A percentile compares a stretch with the other conserved stretches of the same genome.
Conservation (phyloP, 2,888 invertebrate genomes). For the Neoascia interrupta region DNA sequence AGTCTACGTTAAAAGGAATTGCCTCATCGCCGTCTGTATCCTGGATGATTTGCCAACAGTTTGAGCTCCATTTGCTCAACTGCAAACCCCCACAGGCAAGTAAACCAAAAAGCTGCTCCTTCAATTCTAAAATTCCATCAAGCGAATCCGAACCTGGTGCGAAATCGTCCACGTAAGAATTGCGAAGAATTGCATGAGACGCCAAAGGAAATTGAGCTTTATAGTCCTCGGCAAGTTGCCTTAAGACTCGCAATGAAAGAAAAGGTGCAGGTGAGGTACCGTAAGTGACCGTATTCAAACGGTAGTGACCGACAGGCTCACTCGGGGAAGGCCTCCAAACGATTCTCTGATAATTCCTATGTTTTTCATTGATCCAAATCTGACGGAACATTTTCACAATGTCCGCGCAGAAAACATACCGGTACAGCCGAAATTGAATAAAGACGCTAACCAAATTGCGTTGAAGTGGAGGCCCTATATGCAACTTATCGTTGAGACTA, state of each 20-base stretch:
- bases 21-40: too few relatives aligned
- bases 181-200: neutral
- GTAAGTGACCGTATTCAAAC: neutral
- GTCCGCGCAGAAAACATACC: constrained; percentile 26
- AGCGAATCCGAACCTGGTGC: neutral
- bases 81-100: neutral
- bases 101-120: neutral
- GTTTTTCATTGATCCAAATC: constrained; percentile 42
- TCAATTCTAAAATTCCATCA: neutral
- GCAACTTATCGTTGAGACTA: neutral
- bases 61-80: neutral
- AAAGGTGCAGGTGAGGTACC: neutral
- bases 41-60: neutral
- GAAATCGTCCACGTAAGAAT: neutral
- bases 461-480: constrained; percentile 30
- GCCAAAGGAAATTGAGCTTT: neutral
- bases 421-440: constrained; percentile 44
- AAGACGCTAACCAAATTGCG: constrained; percentile 50
- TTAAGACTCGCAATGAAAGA: neutral
- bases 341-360: neutral
- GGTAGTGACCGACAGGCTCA: neutral
- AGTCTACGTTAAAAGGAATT: too few relatives aligned
- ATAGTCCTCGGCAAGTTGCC: neutral
- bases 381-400: constrained; percentile 58
- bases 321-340: neutral